phyloP scores from a whole-genome alignment of 2,797 vertebrate species.

The Myotis daubentonii region DNA sequence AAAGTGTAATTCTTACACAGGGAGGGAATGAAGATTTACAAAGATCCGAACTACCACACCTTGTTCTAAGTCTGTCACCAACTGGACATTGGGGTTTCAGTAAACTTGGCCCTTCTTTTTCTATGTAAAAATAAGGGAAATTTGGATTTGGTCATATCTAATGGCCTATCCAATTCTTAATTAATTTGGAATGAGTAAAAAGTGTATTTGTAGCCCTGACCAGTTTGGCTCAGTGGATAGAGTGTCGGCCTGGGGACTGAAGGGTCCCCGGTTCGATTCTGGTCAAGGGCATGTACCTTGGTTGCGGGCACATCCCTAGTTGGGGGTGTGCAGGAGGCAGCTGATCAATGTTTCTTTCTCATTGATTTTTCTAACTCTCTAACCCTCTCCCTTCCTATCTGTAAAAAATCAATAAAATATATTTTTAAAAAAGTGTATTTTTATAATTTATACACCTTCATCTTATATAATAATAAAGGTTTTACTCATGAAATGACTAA shows the following conservation, averaged over 20 bases:
- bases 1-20: neutral
- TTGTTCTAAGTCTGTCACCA: neutral
- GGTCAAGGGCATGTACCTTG: too few relatives aligned
- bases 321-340: too few relatives aligned
- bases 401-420: too few relatives aligned
- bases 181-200: slow-evolving; percentile 15
- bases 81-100: neutral
- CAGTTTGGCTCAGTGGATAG: too few relatives aligned
- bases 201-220: neutral
- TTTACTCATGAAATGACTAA: slow-evolving; percentile 1
- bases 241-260: too few relatives aligned
- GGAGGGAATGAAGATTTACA: neutral
- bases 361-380: too few relatives aligned
- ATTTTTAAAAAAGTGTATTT: neutral
- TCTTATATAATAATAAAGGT: neutral
- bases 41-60: neutral
- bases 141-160: neutral
- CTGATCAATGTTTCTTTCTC: too few relatives aligned
- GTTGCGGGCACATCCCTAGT: too few relatives aligned
- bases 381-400: too few relatives aligned
- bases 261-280: too few relatives aligned
- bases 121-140: neutral
- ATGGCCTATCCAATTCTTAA: neutral
- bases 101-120: neutral
- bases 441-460: neutral